Conservation (phyloP, 1,140 invertebrate species). For the Drosophila arawakana region DNA sequence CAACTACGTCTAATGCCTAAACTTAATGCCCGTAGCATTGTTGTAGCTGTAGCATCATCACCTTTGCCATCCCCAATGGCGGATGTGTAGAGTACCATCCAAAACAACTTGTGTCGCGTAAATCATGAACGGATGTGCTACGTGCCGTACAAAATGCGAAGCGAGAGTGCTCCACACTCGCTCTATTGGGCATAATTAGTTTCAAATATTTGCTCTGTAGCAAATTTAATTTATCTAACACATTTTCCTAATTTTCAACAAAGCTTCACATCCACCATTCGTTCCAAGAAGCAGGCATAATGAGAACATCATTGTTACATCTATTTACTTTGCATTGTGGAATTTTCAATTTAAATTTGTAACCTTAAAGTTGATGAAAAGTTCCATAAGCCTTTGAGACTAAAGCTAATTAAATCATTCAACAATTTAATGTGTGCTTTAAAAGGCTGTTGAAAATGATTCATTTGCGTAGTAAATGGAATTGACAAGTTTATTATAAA, state of each 20-base stretch:
- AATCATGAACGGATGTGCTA: slow-evolving; percentile 76
- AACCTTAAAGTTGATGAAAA: slow-evolving; percentile 15
- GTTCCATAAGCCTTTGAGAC: background rate
- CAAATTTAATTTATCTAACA: slow-evolving; percentile 76
- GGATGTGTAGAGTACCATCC: slow-evolving; percentile 31
- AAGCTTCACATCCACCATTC: background rate
- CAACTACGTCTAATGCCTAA: slow-evolving; percentile 58
- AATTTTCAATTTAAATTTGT: slow-evolving; percentile 49
- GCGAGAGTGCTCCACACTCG: slow-evolving; percentile 33
- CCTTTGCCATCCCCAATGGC: slow-evolving; percentile 41
- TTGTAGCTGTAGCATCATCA: slow-evolving; percentile 26
- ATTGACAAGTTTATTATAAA: slow-evolving; percentile 7
- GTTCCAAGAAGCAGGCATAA: slow-evolving; percentile 9
- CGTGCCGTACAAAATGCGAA: slow-evolving; percentile 46
- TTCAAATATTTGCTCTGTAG: slow-evolving; percentile 77
- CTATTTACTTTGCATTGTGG: slow-evolving; percentile 18
- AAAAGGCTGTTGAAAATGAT: background rate
- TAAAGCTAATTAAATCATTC: slow-evolving; percentile 11
- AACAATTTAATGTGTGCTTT: background rate
- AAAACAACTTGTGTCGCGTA: slow-evolving; percentile 50
- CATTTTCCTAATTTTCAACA: slow-evolving; percentile 65
- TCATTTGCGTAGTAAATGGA: background rate
- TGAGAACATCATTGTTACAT: slow-evolving; percentile 40
- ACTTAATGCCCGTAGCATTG: slow-evolving; percentile 41
- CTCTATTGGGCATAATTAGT: slow-evolving; percentile 83